Percentiles rank a stretch among this genome's conserved stretches.
phyloP scores from a whole-genome alignment of 2,888 invertebrate species.

The Heteromyza rotundicornis region DNA sequence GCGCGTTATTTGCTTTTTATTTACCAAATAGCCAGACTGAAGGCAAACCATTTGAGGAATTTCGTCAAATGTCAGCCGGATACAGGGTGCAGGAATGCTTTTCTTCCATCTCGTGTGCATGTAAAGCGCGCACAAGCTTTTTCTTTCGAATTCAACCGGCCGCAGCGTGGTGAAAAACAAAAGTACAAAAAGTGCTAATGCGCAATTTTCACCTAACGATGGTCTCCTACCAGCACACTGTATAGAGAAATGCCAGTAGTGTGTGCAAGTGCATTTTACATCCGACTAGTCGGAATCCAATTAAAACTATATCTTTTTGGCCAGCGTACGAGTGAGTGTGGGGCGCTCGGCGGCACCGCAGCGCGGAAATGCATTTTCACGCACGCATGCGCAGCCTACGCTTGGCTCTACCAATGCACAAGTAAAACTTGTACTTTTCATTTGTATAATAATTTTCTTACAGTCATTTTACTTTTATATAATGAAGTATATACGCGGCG shows the following conservation, averaged over 20 bases:
- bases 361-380: constrained; percentile 50
- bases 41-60: too few relatives aligned
- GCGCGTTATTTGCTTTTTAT: background rate
- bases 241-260: too few relatives aligned
- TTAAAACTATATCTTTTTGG: background rate
- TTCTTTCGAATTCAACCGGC: constrained; percentile 32
- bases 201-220: too few relatives aligned
- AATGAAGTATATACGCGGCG: too few relatives aligned
- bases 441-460: background rate
- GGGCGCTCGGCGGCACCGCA: background rate
- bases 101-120: too few relatives aligned
- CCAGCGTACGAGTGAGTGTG: background rate
- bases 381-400: constrained; percentile 27
- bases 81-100: background rate
- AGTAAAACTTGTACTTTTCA: background rate
- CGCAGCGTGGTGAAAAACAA: constrained; percentile 27
- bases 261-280: background rate
- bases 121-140: constrained; percentile 13
- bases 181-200: too few relatives aligned
- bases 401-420: background rate
- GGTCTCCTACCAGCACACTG: too few relatives aligned
- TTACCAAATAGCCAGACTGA: too few relatives aligned
- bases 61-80: too few relatives aligned
- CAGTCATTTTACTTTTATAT: background rate
- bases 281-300: background rate